Evolutionary conservation across 1,140 invertebrate genomes (phyloP).

Genomic region (Parapsyche elsis): DNA sequence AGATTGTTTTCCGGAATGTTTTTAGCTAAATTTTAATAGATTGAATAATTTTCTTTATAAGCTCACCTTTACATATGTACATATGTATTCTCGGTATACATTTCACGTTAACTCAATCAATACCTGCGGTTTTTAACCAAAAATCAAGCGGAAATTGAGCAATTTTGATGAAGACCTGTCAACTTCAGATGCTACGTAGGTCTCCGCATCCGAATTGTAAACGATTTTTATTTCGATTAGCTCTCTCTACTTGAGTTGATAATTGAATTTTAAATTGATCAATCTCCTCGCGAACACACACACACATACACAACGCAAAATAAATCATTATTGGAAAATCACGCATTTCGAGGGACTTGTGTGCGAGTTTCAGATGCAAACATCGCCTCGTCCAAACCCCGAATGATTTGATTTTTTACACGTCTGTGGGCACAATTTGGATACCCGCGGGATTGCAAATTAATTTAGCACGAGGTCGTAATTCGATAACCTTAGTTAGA

Average conservation of each 20-base stretch:
- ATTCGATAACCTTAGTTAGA: no score
- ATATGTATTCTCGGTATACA: no score
- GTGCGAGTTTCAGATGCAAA: neutral
- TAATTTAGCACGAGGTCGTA: neutral
- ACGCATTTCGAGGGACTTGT: no score
- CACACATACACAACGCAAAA: no score
- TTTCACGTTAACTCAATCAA: neutral
- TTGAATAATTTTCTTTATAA: no score
- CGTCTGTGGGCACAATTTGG: no score
- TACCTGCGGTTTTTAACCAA: conserved; percentile 14
- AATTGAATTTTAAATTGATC: conserved; percentile 29
- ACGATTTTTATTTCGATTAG: conserved; percentile 11
- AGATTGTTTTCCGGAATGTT: no score
- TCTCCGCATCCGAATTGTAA: neutral
- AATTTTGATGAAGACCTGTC: conserved; percentile 27
- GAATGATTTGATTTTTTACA: neutral
- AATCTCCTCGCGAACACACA: neutral
- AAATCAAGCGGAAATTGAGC: conserved; percentile 35
- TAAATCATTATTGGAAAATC: neutral
- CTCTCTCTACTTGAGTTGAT: neutral
- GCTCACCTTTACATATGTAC: no score
- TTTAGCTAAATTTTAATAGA: no score
- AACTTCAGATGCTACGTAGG: neutral
- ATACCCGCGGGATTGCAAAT: neutral
- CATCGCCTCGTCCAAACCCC: neutral